phyloP scores from a whole-genome alignment of 2,113 vertebrate species.

The Tachycineta bicolor region DNA sequence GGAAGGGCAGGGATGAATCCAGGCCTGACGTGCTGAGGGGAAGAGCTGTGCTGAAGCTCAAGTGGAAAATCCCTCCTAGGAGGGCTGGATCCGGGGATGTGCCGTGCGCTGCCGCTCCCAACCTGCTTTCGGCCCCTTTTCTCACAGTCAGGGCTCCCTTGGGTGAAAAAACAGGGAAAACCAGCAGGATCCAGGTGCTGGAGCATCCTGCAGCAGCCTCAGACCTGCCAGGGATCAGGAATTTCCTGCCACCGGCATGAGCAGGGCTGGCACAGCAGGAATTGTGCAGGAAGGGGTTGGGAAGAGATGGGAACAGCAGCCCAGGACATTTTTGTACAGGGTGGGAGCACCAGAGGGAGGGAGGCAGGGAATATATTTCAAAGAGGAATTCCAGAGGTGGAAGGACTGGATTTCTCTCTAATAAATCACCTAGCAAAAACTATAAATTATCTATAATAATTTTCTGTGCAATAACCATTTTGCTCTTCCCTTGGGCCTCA shows the following conservation, averaged over 20 bases:
- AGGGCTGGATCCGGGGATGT: not conserved
- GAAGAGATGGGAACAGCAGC: not conserved
- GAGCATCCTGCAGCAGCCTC: not conserved
- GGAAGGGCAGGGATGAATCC: not conserved
- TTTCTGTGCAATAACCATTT: not conserved
- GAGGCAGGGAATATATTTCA: not conserved
- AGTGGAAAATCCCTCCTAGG: not conserved
- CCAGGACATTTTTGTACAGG: not conserved
- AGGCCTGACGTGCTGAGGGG: not conserved
- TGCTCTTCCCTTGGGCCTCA: not conserved
- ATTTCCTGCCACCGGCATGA: rapidly evolving
- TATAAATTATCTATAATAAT: not conserved
- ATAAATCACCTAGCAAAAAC: not conserved
- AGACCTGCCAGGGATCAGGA: not conserved
- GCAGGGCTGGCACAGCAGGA: not conserved
- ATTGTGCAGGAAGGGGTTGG: not conserved
- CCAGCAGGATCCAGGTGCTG: rapidly evolving
- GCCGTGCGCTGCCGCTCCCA: rapidly evolving
- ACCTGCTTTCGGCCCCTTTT: not conserved
- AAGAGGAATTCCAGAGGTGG: not conserved
- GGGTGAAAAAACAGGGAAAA: not conserved
- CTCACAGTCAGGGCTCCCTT: rapidly evolving
- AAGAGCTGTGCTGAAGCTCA: not conserved
- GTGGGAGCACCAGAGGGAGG: not conserved
- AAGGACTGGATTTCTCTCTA: not conserved